phyloP scores from a whole-genome alignment of 1,140 invertebrate species.

The Drosophila simulans region DNA sequence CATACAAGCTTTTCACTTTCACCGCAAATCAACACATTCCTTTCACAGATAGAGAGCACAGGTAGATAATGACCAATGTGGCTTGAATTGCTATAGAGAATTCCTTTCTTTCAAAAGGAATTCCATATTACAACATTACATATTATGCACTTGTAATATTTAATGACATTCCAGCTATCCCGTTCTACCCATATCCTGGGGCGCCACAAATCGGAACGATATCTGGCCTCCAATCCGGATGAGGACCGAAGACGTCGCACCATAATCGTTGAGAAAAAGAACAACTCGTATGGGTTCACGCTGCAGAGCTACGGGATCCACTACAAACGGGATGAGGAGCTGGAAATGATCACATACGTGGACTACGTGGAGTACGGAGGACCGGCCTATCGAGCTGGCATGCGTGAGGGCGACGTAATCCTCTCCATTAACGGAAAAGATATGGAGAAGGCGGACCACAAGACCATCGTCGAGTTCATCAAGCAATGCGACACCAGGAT shows the following conservation, averaged over 20 bases:
- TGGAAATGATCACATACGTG: conserved; percentile 97
- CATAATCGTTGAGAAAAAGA: conserved; percentile 96
- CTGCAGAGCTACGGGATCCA: conserved; percentile 98
- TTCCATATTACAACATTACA: background rate
- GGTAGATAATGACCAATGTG: background rate
- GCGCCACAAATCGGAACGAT: conserved; percentile 92
- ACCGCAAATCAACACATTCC: conserved; percentile 24
- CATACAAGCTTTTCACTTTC: conserved; percentile 43
- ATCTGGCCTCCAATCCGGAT: conserved; percentile 90
- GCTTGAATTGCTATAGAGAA: background rate
- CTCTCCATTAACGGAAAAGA: conserved; percentile 96
- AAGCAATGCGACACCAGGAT: conserved; percentile 95
- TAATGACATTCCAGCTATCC: conserved; percentile 52
- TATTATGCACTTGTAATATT: background rate
- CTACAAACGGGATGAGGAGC: conserved; percentile 92
- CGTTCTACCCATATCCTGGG: conserved; percentile 89
- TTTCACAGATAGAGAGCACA: background rate
- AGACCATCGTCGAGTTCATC: conserved; percentile 95
- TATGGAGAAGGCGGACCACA: conserved; percentile 96
- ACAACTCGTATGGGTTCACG: conserved; percentile 97
- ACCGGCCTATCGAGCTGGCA: conserved; percentile 94
- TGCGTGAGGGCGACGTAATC: conserved; percentile 97
- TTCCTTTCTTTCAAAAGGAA: background rate
- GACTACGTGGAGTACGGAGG: conserved; percentile 97
- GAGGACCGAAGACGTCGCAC: conserved; percentile 93